phyloP scores from a whole-genome alignment of 2,113 vertebrate species.

The Ailurus styani region DNA sequence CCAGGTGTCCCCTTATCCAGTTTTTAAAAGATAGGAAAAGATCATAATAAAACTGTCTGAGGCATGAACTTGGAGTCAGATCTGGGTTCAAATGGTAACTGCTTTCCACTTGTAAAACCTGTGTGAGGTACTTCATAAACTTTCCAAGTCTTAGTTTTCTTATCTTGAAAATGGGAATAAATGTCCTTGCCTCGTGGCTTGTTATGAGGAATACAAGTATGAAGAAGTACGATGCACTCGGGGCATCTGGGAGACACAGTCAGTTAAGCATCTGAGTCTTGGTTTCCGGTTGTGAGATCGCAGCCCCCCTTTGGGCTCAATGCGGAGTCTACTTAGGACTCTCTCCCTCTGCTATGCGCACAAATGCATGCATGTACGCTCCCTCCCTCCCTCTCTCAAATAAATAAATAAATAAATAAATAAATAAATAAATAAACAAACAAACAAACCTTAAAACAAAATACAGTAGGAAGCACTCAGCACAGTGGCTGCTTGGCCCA shows the following conservation, averaged over 20 bases:
- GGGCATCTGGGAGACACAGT: not conserved
- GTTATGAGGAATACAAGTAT: not conserved
- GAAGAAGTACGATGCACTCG: not conserved
- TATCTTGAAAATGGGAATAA: not conserved
- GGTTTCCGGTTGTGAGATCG: not conserved
- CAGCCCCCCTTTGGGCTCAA: not conserved
- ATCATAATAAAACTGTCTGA: not conserved
- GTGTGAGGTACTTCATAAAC: not conserved
- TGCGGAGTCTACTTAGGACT: not conserved
- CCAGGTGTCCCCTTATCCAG: not conserved
- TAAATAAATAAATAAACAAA: not conserved
- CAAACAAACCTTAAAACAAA: no score
- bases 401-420: not conserved
- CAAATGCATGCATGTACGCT: rapidly evolving
- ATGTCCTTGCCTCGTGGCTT: not conserved
- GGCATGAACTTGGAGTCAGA: not conserved
- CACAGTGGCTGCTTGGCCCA: not conserved
- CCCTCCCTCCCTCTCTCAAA: not conserved
- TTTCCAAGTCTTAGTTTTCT: not conserved
- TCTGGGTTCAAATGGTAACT: not conserved
- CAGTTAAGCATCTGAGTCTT: not conserved
- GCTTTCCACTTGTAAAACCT: not conserved
- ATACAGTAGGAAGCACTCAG: not conserved
- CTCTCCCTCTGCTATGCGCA: not conserved
- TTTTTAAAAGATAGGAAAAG: not conserved